Conservation (phyloP, 2,113 vertebrate genomes). For the Hydrochoerus hydrochaeris region DNA sequence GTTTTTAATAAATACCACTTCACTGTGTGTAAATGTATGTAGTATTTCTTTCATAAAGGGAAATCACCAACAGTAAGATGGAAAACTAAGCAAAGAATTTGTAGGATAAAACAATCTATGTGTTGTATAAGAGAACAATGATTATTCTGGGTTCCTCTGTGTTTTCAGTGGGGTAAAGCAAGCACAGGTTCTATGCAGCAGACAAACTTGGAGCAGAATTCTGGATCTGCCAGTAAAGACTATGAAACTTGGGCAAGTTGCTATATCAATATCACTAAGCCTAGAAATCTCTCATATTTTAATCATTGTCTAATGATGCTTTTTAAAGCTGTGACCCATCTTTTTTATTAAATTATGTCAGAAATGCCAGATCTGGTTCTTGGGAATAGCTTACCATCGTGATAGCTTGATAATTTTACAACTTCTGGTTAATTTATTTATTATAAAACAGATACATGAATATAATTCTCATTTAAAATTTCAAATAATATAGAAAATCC, state of each 20-base stretch:
- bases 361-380: background rate
- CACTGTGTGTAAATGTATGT: background rate
- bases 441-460: background rate
- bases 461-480: constrained; percentile 19
- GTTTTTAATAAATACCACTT: constrained; percentile 10
- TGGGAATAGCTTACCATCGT: background rate
- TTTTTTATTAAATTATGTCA: background rate
- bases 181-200: background rate
- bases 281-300: background rate
- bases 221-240: background rate
- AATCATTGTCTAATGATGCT: background rate
- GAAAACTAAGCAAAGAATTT: background rate
- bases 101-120: background rate
- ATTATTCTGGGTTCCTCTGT: background rate
- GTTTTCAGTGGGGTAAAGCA: background rate
- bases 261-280: background rate
- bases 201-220: background rate
- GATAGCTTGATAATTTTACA: constrained; percentile 7
- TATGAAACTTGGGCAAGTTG: background rate
- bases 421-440: background rate
- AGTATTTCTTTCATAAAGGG: constrained; percentile 31
- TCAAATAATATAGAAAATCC: background rate
- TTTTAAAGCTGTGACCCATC: background rate
- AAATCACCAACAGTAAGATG: background rate
- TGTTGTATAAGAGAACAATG: background rate